These are phyloP conservation scores for Panzeria rudis DNA, from an alignment of 2,888 invertebrate species.

Conservation along the genomic window DNA sequence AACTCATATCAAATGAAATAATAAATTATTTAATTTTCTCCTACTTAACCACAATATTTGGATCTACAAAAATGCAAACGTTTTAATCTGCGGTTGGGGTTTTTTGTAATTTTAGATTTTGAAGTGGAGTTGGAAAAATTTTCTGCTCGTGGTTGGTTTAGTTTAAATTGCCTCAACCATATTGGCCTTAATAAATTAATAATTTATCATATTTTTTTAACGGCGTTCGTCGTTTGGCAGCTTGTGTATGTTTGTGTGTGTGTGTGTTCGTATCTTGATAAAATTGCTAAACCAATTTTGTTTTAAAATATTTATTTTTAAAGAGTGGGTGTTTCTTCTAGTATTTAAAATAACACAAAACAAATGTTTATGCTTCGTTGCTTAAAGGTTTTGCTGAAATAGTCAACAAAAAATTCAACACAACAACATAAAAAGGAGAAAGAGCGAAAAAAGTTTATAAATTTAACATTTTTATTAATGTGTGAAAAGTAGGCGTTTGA, in stretches of 20 bases:
- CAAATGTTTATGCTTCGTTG: constrained; percentile 60
- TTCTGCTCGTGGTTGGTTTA: constrained; percentile 37
- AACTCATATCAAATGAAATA: constrained; percentile 75
- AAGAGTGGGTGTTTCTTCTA: constrained; percentile 66
- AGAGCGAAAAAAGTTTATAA: constrained; percentile 45
- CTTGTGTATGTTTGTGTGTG: background rate
- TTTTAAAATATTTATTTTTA: constrained; percentile 56
- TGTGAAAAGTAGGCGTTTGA: constrained; percentile 70
- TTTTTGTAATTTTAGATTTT: constrained; percentile 7
- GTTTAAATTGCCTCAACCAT: constrained; percentile 34
- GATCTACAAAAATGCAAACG: constrained; percentile 24
- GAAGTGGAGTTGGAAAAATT: constrained; percentile 5
- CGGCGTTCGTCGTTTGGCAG: constrained; percentile 9
- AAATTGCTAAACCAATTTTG: constrained; percentile 58
- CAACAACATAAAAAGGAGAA: constrained; percentile 26
- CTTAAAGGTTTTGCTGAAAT: constrained; percentile 44
- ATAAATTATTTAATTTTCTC: constrained; percentile 82
- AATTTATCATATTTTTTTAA: constrained; percentile 61
- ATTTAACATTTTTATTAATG: constrained; percentile 70
- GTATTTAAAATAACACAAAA: constrained; percentile 23
- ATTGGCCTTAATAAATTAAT: constrained; percentile 63
- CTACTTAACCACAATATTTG: constrained; percentile 57
- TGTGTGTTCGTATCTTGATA: constrained; percentile 23
- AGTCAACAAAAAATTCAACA: background rate
- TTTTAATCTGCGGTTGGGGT: constrained; percentile 42